phyloP scores from a whole-genome alignment of 2,113 vertebrate species.

The Ahaetulla prasina region DNA sequence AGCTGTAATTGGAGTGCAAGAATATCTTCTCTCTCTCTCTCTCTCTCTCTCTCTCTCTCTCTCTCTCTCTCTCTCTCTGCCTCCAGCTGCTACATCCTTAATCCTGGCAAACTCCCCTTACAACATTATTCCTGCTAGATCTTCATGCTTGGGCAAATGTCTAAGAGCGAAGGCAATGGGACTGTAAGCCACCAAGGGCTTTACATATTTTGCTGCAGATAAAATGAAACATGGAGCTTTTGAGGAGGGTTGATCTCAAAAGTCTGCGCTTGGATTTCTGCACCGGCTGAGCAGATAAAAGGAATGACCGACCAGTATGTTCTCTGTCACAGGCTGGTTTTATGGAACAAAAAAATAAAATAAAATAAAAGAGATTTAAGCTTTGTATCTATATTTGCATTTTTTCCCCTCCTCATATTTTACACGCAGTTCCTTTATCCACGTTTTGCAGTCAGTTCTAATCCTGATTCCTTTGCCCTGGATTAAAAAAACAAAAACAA shows the following conservation, averaged over 20 bases:
- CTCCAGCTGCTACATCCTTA: background rate
- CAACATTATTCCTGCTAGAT: background rate
- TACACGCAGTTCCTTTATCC: background rate
- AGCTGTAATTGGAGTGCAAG: too few relatives aligned
- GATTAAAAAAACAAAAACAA: background rate
- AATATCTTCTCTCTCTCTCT: background rate
- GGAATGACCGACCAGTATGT: background rate
- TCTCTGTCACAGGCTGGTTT: background rate
- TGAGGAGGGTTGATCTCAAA: too few relatives aligned
- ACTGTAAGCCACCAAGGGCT: background rate
- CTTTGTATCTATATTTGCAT: too few relatives aligned
- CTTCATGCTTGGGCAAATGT: background rate
- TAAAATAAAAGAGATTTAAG: background rate
- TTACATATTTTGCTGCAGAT: background rate
- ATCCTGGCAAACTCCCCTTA: background rate
- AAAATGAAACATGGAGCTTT: background rate
- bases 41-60: too few relatives aligned
- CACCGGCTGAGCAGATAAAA: background rate
- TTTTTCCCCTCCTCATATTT: background rate
- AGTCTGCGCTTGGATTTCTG: background rate
- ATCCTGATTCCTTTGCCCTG: background rate
- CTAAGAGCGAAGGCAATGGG: background rate
- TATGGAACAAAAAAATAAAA: background rate
- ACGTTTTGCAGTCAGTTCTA: background rate
- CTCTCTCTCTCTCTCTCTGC: background rate